phyloP scores from a whole-genome alignment of 2,797 vertebrate genomes.

The Champsocephalus esox region DNA sequence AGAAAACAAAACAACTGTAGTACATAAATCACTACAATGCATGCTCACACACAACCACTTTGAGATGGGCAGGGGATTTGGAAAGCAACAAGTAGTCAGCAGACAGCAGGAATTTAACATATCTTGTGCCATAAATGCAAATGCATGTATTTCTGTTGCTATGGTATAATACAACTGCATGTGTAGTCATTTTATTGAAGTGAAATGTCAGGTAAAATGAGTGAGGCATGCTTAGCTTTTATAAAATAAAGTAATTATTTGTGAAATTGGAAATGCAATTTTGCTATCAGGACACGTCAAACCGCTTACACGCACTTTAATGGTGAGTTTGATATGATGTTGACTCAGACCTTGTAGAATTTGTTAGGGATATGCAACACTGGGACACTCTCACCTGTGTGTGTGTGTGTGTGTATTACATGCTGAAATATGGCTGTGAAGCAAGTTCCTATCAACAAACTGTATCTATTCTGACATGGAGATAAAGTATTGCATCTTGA shows the following conservation, averaged over 20 bases:
- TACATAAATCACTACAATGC: constrained; percentile 36
- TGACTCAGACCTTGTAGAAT: not conserved
- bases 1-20: constrained; percentile 5
- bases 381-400: not conserved
- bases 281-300: constrained; percentile 11
- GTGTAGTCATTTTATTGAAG: constrained; percentile 1
- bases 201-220: constrained; percentile 14
- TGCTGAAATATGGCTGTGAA: constrained; percentile 31
- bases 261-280: constrained; percentile 12
- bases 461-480: constrained; percentile 26
- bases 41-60: constrained; percentile 23
- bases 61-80: constrained; percentile 19
- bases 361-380: constrained; percentile 26
- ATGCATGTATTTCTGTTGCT: not conserved
- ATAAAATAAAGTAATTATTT: constrained; percentile 1
- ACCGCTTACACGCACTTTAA: constrained; percentile 31
- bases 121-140: not conserved
- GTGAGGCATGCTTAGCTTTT: constrained; percentile 11
- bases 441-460: constrained; percentile 19
- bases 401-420: not conserved
- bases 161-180: not conserved
- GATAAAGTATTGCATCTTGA: constrained; percentile 26
- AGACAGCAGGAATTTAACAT: not conserved
- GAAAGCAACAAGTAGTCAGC: constrained; percentile 8
- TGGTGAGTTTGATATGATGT: not conserved